Evolutionary conservation across 2,113 vertebrate genomes (phyloP), one percentile per base, ranked within the genome.

Genomic region (Pantherophis guttatus): DNA sequence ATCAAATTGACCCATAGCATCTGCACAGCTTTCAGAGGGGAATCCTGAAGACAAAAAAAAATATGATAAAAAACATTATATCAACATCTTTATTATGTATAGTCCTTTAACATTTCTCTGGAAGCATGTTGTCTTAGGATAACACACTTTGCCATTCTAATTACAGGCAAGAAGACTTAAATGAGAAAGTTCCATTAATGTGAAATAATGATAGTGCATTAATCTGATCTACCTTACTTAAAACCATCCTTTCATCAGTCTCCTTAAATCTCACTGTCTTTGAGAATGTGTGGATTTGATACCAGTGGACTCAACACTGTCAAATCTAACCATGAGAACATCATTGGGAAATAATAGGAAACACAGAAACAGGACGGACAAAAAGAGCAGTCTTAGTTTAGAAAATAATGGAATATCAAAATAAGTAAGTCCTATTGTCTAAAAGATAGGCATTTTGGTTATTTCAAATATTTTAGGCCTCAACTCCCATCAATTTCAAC

Each of bases 1-100:
- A 99, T 99, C 50, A 99, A 98, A 96, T 99, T 99, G 85, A 99
- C 99, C 99, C 99, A 99, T 93, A 99, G 95, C 99, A 99, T 99
- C 98, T 99, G 99, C 33, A 99, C 99, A 0, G 99, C 99, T 97
- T 99, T 99, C 92, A 99, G 97, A 7, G 99, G 99, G 91, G 99
- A 99, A 96, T 99, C 99, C 99, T 99, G 95, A 26, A 70, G 88
- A 95, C 17, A 93, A 13, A 89, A 89, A 89, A 2, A 44, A 33
- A 11, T 4, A 89, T 0, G 0, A 59, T 33, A 52, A 33, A 62
- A 87, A 21, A 57, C 33, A 39, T 57, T 0, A 0, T 8, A 9
- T 88, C 91, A 23, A n/a, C n/a, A 52, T n/a, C 21, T 7, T 53
- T 39, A 52, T 39, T 53, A 21, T 75, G 86, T 39, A 3, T 2